Evolutionary conservation across 1,140 invertebrate species (phyloP).

Genomic region (Neoseiulus cucumeris): DNA sequence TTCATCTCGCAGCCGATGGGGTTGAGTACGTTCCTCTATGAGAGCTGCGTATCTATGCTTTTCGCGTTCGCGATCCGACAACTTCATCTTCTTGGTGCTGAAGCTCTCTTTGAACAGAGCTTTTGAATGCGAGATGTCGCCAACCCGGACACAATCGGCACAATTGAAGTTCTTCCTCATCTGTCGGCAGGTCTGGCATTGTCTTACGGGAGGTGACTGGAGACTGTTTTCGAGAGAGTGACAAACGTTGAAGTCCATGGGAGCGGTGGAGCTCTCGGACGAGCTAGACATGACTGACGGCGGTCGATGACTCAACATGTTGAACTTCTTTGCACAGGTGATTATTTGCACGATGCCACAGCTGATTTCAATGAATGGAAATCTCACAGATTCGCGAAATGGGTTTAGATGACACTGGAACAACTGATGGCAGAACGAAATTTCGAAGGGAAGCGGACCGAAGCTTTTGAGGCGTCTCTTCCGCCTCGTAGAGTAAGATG

Average conservation of each 20-base stretch:
- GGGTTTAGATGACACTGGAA: too few species aligned
- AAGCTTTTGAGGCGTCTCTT: too few species aligned
- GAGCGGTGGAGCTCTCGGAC: not conserved
- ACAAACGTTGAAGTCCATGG: constrained; percentile 3
- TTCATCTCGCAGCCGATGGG: not conserved
- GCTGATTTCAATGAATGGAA: too few species aligned
- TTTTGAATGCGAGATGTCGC: constrained; percentile 1
- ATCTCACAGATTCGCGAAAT: too few species aligned
- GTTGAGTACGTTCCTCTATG: not conserved
- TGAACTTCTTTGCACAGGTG: too few species aligned
- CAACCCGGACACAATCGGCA: not conserved
- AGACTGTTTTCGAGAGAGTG: not conserved
- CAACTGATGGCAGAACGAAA: too few species aligned
- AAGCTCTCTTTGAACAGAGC: not conserved
- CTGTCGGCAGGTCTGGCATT: not conserved
- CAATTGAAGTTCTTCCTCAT: not conserved
- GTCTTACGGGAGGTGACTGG: not conserved
- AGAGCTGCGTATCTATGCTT: not conserved
- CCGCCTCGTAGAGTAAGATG: too few species aligned
- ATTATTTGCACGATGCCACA: too few species aligned
- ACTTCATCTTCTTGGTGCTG: not conserved
- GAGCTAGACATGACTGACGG: not conserved
- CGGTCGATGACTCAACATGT: too few species aligned
- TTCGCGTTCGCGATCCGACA: not conserved
- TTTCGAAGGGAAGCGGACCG: too few species aligned